A percentile compares a stretch with the other conserved stretches of the same genome.
These are phyloP conservation scores for cat (Felis catus) DNA, from an alignment of 2,113 vertebrate species.

Conservation along the genomic window F.catus_Fca126_mat1.0 CM031419.1:60985001-60985500, in stretches of 20 bases:
- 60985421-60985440: neutral
- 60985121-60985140: neutral
- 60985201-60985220: neutral
- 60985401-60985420: neutral
- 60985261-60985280: neutral
- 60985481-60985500: neutral
- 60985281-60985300: neutral
- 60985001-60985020: neutral
- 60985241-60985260: neutral
- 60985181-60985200: neutral
- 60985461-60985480: neutral
- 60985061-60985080: neutral
- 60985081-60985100: neutral
- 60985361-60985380: neutral
- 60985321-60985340: neutral
- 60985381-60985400: neutral
- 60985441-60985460: neutral
- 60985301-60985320: neutral
- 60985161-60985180: neutral
- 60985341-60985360: neutral
- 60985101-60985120: neutral
- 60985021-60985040: neutral
- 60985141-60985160: neutral
- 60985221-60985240: neutral
- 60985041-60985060: neutral